Percentiles rank a stretch among this genome's conserved stretches.
phyloP scores from a whole-genome alignment of 2,113 vertebrate species.

The Agapornis roseicollis region DNA sequence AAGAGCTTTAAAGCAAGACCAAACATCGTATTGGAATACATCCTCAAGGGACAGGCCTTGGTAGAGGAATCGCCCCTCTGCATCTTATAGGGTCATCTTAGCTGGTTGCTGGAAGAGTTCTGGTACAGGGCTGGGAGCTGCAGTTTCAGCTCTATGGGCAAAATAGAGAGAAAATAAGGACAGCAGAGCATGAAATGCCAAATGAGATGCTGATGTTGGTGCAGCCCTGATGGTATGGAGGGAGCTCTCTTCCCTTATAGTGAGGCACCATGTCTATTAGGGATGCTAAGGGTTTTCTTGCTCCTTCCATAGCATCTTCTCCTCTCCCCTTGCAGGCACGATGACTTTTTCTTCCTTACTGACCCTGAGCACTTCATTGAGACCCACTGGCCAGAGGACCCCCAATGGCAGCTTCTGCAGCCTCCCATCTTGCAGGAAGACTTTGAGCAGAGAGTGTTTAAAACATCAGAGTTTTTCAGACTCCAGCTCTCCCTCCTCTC shows the following conservation, averaged over 20 bases:
- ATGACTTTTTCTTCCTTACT: constrained; percentile 82
- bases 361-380: constrained; percentile 79
- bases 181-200: not conserved
- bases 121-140: not conserved
- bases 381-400: constrained; percentile 76
- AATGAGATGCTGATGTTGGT: fast-evolving
- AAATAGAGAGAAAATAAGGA: not conserved
- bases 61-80: not conserved
- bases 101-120: not conserved
- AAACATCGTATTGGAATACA: not conserved
- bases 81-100: not conserved
- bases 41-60: not conserved
- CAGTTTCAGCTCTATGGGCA: not conserved
- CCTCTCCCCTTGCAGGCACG: constrained; percentile 59
- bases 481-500: constrained; percentile 74
- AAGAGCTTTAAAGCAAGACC: not conserved
- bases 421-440: constrained; percentile 46
- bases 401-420: constrained; percentile 80
- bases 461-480: constrained; percentile 79
- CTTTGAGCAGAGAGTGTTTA: constrained; percentile 78
- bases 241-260: not conserved
- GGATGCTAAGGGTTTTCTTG: not conserved
- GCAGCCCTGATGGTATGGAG: not conserved
- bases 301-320: not conserved
- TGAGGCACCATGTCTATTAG: fast-evolving